These are phyloP conservation scores for Thymelicus acteon DNA, from an alignment of 2,888 invertebrate species.

Conservation along the genomic window DNA sequence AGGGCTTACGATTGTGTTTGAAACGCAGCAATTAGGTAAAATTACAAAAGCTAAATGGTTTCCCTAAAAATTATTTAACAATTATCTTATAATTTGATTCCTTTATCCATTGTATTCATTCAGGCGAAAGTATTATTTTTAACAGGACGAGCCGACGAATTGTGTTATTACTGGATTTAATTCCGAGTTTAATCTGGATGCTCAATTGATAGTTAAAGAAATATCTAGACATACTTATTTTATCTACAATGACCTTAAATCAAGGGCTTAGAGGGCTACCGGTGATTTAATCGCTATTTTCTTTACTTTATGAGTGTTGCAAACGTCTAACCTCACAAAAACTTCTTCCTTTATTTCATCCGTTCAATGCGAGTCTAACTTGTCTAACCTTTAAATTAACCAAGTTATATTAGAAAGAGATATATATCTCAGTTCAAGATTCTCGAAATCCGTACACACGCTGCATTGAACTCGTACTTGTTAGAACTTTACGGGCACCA, in stretches of 20 bases:
- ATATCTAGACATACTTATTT: no score
- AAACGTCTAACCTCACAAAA: no score
- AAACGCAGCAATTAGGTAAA: constrained; percentile 2
- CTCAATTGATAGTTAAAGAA: no score
- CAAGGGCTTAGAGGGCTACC: no score
- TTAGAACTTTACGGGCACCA: constrained; percentile 24
- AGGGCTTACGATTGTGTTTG: background rate
- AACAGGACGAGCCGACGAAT: background rate
- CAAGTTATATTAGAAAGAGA: background rate
- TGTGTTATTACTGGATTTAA: background rate
- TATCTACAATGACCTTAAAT: no score
- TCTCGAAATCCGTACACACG: background rate
- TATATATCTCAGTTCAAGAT: background rate
- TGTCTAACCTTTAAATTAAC: background rate
- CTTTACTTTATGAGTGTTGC: no score
- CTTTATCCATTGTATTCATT: background rate
- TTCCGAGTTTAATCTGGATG: background rate
- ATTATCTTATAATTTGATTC: constrained; percentile 4
- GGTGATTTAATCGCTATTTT: no score
- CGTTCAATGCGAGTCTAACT: no score
- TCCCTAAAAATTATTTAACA: constrained; percentile 2
- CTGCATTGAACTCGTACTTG: background rate
- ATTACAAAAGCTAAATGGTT: constrained; percentile 3
- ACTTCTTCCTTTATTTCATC: background rate
- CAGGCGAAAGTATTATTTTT: no score